Base-by-base conservation (phyloP, 2,888 invertebrate species). In the Pandemis corylana region DNA sequence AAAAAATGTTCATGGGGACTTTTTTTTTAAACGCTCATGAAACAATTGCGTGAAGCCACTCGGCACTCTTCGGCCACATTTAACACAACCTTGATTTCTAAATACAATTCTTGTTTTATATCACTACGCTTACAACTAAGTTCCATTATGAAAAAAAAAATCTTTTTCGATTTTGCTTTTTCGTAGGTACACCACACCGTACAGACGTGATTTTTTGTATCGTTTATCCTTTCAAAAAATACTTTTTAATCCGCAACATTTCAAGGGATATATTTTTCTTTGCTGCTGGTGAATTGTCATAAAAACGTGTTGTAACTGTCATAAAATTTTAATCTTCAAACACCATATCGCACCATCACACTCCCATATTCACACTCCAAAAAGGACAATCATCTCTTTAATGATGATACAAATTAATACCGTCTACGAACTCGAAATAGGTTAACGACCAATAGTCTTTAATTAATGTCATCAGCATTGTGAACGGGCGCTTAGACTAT, bases 361-460 rank as follows among this genome's bases (percentile, higher is more conserved):
- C 12, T 59, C 59, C 51, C 41, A 41, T 67, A 66, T 53, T 67
- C 67, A 15, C 49, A 67, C 53, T 51, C 51, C 44, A 65, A 36
- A 62, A 62, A 66, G 62, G 59, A 70, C 74, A 73, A 65, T 74
- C 65, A 70, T 74, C 69, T 61, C 44, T 66, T 69, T 74, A 75
- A 75, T 75, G 75, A 67, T 53, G 75, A 71, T 67, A 66, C 68
- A 64, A 77, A 76, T 78, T 79, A 80, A 75, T 78, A 79, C 77
- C 79, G 78, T 61, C 78, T 78, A 76, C 56, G 71, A 70, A 71
- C 76, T 82, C 77, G 78, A 89, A 92, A 90, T 89, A 82, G 91
- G 90, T 91, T 91, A 91, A 90, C 88, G 89, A 90, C 88, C 87
- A 85, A 83, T 88, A 87, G 83, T 84, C 82, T 84, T 85, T 87